Evolutionary conservation across 2,888 invertebrate species (phyloP), one percentile per base, ranked within the genome.

Genomic region (Drosophila nr. fundita): DNA sequence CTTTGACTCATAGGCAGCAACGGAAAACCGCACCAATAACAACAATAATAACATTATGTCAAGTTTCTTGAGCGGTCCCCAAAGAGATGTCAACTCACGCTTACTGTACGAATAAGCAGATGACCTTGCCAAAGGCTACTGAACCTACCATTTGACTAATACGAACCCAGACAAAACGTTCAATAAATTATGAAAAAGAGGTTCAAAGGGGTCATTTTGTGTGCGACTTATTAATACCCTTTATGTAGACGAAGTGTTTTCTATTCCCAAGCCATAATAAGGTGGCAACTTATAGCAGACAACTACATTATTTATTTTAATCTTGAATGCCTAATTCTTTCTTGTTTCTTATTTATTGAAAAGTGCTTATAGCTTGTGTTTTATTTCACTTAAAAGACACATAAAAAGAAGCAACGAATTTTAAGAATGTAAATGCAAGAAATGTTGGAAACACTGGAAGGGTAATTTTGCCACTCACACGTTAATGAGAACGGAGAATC

Each of bases 111-210:
- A 18, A 62, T 55, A 42, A 52, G 30, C 36, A 55, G 45, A 52
- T 76, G 78, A 83, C 82, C 82, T 83, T 82, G 76, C 57, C 70
- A 62, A 61, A 78, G 82, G 73, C 63, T 54, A 73, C 54, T 76
- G 78, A 82, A 82, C 83, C 70, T 53, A 18, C 50, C 63, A 64
- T 76, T 80, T 79, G 80, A 79, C 63, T 70, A 50, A 53, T 38
- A 30, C 52, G 55, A 49, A 49, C 48, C 11, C 24, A 50, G 21
- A 36, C 64, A 60, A 57, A 60, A 48, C 45, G 57, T 58, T 55
- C 49, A 76, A 80, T 68, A 67, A 68, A 72, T 57, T 52, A 62
- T 65, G 34, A 54, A 63, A 63, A 21, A 38, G 10, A 21, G 40
- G 29, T 55, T 59, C 21, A 48, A 57, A 52, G 13, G 29, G 3